These are phyloP conservation scores for Dysmachus trigonus DNA, from an alignment of 2,888 invertebrate genomes.

Conservation along the genomic window DNA sequence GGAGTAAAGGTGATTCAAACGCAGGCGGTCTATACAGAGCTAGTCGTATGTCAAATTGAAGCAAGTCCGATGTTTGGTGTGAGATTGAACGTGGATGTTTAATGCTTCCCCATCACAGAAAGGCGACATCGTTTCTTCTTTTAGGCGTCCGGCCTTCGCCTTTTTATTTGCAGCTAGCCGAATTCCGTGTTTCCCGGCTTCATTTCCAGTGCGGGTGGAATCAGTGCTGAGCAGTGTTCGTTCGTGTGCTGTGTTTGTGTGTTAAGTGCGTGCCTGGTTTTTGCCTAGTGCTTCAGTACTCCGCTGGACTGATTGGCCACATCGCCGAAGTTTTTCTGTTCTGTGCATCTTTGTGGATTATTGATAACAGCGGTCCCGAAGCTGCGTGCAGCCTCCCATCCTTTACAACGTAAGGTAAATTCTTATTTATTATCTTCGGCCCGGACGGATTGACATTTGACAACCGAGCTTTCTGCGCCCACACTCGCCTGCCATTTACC, in stretches of 20 bases:
- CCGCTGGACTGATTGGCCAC: neutral
- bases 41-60: conserved; percentile 46
- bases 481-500: neutral
- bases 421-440: neutral
- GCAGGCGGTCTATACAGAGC: conserved; percentile 1
- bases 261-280: neutral
- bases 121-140: neutral
- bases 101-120: neutral
- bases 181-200: neutral
- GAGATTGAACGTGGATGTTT: neutral
- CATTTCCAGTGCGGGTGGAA: neutral
- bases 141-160: neutral
- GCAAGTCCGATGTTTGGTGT: conserved; percentile 26
- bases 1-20: neutral
- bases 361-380: neutral
- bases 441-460: neutral
- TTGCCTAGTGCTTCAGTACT: neutral
- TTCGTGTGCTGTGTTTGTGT: neutral
- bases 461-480: neutral
- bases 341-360: conserved; percentile 15
- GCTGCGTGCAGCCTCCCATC: neutral
- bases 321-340: neutral
- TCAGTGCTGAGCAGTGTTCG: neutral
- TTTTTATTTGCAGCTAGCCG: neutral
- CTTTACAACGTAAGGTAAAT: neutral